A percentile compares a stretch with the other conserved stretches of the same genome.
Conservation (phyloP, 2,113 vertebrate genomes). For the Choloepus hoffmanni region DNA sequence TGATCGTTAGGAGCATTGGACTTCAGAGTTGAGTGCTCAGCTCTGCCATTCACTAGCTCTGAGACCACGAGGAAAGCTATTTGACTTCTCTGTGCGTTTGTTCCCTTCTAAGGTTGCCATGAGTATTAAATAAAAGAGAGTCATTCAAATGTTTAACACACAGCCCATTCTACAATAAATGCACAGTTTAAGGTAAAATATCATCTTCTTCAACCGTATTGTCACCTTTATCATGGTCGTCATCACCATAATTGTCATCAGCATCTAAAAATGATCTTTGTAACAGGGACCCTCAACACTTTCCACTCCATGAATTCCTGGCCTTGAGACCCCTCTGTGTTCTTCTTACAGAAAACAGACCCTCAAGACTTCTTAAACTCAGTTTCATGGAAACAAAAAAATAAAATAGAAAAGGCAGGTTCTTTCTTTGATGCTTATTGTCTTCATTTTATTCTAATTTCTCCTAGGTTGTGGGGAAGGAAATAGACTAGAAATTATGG, state of each 20-base stretch:
- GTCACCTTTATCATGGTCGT: background rate
- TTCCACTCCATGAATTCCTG: background rate
- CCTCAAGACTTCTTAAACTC: background rate
- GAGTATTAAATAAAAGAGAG: background rate
- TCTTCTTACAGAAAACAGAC: background rate
- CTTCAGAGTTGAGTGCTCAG: background rate
- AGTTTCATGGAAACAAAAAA: slow-evolving; percentile 49
- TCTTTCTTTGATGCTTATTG: background rate
- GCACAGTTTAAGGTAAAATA: background rate
- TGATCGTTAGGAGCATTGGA: background rate
- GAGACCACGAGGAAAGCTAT: background rate
- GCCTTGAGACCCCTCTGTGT: background rate
- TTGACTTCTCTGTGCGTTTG: background rate
- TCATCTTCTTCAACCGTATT: background rate
- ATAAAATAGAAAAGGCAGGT: background rate
- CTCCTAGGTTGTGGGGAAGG: background rate
- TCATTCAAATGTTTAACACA: background rate
- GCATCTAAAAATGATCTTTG: background rate
- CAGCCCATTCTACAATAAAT: background rate
- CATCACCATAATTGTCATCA: background rate
- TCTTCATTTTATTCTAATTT: slow-evolving; percentile 47
- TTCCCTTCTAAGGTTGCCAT: background rate
- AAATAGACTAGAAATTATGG: background rate
- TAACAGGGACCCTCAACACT: background rate
- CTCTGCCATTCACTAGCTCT: background rate